Evolutionary conservation across 53 echinoderm and acorn worm genomes (phyloP), one percentile per base, ranked within the genome.

Genomic region (Zoroaster sp.): DNA sequence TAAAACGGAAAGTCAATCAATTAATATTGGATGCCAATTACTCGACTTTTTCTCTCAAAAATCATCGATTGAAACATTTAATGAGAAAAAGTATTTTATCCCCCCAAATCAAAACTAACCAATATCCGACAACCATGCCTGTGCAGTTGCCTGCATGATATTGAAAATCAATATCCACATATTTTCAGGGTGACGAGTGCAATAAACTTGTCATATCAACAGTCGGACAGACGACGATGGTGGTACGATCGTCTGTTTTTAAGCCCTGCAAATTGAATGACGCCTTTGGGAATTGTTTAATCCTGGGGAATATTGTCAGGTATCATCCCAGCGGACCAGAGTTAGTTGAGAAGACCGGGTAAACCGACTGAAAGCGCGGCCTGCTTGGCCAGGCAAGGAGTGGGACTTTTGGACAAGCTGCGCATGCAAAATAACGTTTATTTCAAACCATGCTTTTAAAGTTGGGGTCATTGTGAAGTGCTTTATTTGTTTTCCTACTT

Each of bases 81-180:
- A n/a, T n/a, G n/a, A n/a, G n/a, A n/a, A n/a, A n/a, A n/a, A n/a
- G n/a, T n/a, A n/a, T n/a, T n/a, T n/a, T n/a, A n/a, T n/a, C n/a
- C n/a, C n/a, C n/a, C n/a, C n/a, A n/a, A n/a, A n/a, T n/a, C n/a
- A n/a, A n/a, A n/a, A n/a, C n/a, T n/a, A n/a, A n/a, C n/a, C n/a
- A n/a, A n/a, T n/a, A n/a, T n/a, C n/a, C n/a, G n/a, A n/a, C n/a
- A n/a, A n/a, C n/a, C n/a, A n/a, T 47, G 14, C 12, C 10, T 25
- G 28, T 44, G 32, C 46, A 46, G 30, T 75, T 20, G 75, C 33
- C 23, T 12, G 18, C 49, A 31, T 14, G 11, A n/a, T n/a, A n/a
- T 44, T 75, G 28, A 31, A 45, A 75, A 47, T 75, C 75, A 75
- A 75, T 75, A 75, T 9, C 28, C 46, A 31, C 11, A 75, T 75